Evolutionary conservation across 2,888 invertebrate genomes (phyloP).

Genomic region (Eupithecia dodoneata): DNA sequence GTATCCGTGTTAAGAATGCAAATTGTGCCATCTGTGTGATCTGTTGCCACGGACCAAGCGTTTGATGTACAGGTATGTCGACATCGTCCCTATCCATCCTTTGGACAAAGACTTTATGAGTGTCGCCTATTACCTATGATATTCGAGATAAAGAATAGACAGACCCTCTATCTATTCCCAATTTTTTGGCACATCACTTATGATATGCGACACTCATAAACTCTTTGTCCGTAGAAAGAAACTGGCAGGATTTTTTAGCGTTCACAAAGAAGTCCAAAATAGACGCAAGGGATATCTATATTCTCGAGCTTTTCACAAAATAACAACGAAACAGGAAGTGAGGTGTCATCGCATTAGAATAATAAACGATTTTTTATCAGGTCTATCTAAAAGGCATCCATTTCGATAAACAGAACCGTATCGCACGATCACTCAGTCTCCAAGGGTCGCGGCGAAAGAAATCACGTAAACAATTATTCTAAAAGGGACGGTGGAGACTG

Average conservation of each 20-base stretch:
- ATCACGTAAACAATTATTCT: constrained; percentile 65
- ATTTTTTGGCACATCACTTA: neutral
- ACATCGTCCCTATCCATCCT: neutral
- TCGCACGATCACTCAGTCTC: constrained; percentile 47
- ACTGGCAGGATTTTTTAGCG: neutral
- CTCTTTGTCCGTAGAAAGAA: neutral
- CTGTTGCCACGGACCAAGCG: neutral
- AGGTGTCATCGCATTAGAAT: constrained; percentile 44
- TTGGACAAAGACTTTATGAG: neutral
- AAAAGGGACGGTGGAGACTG: constrained; percentile 53
- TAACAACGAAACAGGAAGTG: constrained; percentile 23
- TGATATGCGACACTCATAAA: constrained; percentile 4
- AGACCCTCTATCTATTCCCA: neutral
- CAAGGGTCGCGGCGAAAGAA: constrained; percentile 52
- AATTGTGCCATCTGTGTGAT: neutral
- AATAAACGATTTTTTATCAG: constrained; percentile 53
- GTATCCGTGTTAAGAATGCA: constrained; percentile 11
- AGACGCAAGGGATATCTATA: neutral
- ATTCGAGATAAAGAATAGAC: neutral
- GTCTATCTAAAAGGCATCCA: constrained; percentile 54
- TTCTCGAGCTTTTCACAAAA: constrained; percentile 15
- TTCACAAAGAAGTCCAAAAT: neutral
- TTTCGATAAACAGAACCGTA: constrained; percentile 48
- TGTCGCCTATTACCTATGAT: neutral
- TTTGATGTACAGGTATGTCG: neutral